These are phyloP conservation scores for Ptychoptera contaminata DNA, from an alignment of 2,888 invertebrate species.

Conservation along the genomic window DNA sequence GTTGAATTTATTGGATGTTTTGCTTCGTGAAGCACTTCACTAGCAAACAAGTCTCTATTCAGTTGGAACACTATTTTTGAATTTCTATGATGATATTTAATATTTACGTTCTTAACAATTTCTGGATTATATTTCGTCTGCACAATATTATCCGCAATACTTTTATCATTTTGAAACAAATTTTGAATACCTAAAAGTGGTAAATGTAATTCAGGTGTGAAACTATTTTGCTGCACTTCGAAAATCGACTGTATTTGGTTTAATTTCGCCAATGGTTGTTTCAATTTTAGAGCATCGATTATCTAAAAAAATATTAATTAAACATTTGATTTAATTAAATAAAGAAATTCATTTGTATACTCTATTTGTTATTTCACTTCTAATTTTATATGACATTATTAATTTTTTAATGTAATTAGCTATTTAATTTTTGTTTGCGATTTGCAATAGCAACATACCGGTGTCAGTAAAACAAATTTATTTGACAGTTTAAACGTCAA, in stretches of 20 bases:
- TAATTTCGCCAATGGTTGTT: neutral
- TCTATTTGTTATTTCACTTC: neutral
- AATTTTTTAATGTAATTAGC: neutral
- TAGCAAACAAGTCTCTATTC: neutral
- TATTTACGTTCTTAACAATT: neutral
- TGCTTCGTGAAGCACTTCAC: neutral
- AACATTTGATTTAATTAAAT: neutral
- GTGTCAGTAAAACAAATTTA: too few species aligned
- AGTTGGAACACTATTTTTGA: neutral
- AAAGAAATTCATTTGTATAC: neutral
- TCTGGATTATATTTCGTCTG: neutral
- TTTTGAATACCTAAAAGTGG: constrained; percentile 1
- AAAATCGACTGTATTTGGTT: constrained; percentile 4
- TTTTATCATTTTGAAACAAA: neutral
- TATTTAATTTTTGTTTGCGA: too few species aligned
- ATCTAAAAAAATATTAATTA: neutral
- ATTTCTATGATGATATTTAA: neutral
- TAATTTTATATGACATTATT: neutral
- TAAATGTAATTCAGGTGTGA: constrained; percentile 10
- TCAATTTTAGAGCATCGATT: neutral
- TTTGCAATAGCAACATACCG: too few species aligned
- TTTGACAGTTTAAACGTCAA: too few species aligned
- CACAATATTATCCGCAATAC: neutral
- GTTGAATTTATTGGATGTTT: neutral
- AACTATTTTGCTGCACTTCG: constrained; percentile 7